Evolutionary conservation across 2,888 invertebrate genomes (phyloP).

Genomic region (Andrena bucephala): DNA sequence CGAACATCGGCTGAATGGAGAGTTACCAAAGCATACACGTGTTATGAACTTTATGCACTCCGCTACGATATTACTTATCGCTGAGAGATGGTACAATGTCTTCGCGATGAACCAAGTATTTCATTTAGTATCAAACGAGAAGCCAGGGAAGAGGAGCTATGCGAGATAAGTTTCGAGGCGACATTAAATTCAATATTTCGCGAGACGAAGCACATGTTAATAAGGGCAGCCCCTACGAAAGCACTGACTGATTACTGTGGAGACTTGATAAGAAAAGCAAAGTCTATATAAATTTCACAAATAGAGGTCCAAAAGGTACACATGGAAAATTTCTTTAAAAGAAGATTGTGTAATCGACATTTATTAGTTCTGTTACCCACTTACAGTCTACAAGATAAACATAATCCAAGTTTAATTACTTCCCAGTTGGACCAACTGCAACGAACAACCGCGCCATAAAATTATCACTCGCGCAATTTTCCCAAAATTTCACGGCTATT

Average conservation of each 20-base stretch:
- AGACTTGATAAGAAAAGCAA: background rate
- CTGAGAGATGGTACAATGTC: conserved; percentile 28
- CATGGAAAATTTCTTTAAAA: too few relatives aligned
- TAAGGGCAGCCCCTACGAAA: too few relatives aligned
- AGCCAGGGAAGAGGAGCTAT: background rate
- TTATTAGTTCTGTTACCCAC: background rate
- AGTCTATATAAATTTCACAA: too few relatives aligned
- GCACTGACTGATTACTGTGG: background rate
- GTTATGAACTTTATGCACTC: conserved; percentile 49
- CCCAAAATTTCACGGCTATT: conserved; percentile 1
- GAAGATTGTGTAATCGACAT: too few relatives aligned
- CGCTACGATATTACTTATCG: conserved; percentile 36
- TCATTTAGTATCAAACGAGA: conserved; percentile 15
- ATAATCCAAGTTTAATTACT: conserved; percentile 2
- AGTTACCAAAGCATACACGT: conserved; percentile 51
- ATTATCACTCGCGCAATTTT: conserved; percentile 7
- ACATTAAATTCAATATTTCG: background rate
- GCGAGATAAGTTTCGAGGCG: background rate
- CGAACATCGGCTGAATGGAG: conserved; percentile 40
- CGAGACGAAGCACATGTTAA: background rate
- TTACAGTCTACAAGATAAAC: background rate
- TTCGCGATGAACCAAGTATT: background rate
- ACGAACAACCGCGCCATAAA: conserved; percentile 10
- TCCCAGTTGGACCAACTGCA: background rate
- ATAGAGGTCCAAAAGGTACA: too few relatives aligned